Conservation (phyloP, 2,113 vertebrate species). For the Indri indri region DNA sequence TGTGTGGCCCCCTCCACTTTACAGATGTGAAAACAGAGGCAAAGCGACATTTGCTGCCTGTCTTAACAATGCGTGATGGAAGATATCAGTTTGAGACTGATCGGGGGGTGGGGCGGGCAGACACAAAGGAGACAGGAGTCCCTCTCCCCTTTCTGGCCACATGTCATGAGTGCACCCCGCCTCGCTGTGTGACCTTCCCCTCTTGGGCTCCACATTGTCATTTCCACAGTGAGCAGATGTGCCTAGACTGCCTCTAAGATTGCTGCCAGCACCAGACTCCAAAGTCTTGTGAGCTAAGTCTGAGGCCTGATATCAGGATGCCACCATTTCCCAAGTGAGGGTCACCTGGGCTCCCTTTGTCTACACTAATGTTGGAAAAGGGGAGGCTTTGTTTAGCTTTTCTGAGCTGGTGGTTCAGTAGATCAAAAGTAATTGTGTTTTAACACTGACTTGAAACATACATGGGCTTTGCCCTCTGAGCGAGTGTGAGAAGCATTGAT, state of each 20-base stretch:
- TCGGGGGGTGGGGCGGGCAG: accelerated
- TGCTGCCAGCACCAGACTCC: background rate
- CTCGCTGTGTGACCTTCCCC: background rate
- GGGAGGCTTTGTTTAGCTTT: slow-evolving; percentile 7
- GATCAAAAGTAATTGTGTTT: slow-evolving; percentile 58
- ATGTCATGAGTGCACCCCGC: background rate
- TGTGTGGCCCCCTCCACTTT: background rate
- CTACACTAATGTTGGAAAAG: background rate
- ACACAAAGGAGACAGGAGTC: background rate
- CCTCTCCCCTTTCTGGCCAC: background rate
- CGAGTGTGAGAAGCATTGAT: background rate
- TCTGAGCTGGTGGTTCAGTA: background rate
- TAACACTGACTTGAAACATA: slow-evolving; percentile 13
- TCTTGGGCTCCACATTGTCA: background rate
- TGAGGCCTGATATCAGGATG: background rate
- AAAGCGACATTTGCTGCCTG: background rate
- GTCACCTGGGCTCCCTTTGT: background rate
- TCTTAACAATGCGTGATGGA: background rate
- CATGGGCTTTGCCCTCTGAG: background rate
- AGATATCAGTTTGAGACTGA: background rate
- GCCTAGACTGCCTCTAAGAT: background rate
- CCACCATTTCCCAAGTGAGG: background rate
- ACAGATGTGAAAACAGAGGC: slow-evolving; percentile 33
- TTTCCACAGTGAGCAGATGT: background rate
- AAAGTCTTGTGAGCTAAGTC: background rate